Evolutionary conservation across 1,140 invertebrate species (phyloP).

Genomic region (Pararge aegeria): DNA sequence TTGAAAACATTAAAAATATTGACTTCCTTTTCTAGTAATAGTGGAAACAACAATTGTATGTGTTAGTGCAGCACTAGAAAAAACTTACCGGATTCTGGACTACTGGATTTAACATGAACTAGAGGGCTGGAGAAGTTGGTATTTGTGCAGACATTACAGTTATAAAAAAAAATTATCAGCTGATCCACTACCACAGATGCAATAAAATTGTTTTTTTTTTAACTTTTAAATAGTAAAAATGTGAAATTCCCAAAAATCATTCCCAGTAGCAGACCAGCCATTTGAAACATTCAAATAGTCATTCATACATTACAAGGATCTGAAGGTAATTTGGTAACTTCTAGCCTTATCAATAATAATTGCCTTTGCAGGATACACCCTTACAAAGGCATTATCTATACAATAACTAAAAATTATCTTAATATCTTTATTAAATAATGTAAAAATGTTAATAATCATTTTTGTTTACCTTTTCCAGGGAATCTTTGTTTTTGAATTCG

Average conservation of each 20-base stretch:
- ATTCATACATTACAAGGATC: constrained; percentile 53
- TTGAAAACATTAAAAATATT: too few species aligned
- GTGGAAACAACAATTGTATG: too few species aligned
- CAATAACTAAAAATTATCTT: constrained; percentile 35
- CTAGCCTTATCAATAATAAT: constrained; percentile 47
- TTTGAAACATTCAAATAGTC: constrained; percentile 77
- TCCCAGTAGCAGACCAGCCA: constrained; percentile 63
- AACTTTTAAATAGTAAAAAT: neutral
- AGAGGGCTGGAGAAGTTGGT: neutral
- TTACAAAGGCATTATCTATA: constrained; percentile 38
- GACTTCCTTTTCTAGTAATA: too few species aligned
- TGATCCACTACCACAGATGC: neutral
- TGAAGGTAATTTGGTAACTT: constrained; percentile 58
- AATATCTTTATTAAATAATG: constrained; percentile 47
- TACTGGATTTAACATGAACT: too few species aligned
- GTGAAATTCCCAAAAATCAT: constrained; percentile 1
- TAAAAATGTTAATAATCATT: constrained; percentile 68
- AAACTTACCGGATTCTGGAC: too few species aligned
- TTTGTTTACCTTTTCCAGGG: constrained; percentile 76
- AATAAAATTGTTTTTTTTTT: neutral
- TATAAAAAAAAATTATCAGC: constrained; percentile 1
- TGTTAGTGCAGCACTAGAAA: too few species aligned
- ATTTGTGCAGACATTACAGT: neutral
- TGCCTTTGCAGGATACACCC: constrained; percentile 31
- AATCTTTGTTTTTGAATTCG: constrained; percentile 79